phyloP scores from a whole-genome alignment of 2,113 vertebrate species.

The Lepus europaeus region DNA sequence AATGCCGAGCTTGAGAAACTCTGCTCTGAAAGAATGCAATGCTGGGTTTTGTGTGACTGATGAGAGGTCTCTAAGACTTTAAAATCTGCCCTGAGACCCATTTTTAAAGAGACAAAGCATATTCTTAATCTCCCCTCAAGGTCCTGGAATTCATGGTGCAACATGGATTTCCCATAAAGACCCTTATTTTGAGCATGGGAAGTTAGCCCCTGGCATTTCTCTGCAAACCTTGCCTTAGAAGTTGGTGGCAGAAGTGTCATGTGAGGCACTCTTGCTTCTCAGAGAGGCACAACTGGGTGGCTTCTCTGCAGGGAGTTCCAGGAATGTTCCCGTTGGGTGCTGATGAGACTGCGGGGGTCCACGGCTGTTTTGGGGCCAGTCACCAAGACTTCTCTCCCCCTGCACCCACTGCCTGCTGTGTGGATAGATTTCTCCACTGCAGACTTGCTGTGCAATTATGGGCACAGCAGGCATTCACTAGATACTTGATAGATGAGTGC shows the following conservation, averaged over 20 bases:
- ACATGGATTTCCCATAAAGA: background rate
- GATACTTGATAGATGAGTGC: background rate
- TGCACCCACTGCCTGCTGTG: background rate
- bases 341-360: background rate
- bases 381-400: background rate
- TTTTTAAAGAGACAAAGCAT: background rate
- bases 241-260: rapidly evolving
- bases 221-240: background rate
- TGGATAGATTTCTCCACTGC: background rate
- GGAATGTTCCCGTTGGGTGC: background rate
- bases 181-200: background rate
- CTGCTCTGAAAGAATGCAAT: background rate
- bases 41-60: background rate
- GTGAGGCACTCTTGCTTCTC: background rate
- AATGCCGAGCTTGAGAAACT: background rate
- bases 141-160: background rate
- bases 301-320: background rate
- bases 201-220: background rate
- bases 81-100: background rate
- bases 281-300: background rate
- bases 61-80: background rate
- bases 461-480: no score
- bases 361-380: background rate
- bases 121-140: background rate
- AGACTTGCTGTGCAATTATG: no score